Evolutionary conservation across 1,140 invertebrate species (phyloP).

Genomic region (Matsumurasca onukii): DNA sequence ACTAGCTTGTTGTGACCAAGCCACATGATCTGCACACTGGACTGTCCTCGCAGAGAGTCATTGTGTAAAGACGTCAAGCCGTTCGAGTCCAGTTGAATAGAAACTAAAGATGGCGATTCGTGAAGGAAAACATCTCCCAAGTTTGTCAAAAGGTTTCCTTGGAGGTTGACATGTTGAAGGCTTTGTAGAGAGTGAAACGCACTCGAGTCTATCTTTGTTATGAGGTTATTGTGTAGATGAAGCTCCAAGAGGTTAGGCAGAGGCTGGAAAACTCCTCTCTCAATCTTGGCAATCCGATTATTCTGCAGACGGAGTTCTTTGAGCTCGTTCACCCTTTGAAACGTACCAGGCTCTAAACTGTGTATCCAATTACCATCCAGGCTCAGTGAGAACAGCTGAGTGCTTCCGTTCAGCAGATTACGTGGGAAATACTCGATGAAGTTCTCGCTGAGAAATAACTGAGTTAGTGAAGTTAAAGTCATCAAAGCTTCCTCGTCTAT

Average conservation of each 20-base stretch:
- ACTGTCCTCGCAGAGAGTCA: constrained; percentile 74
- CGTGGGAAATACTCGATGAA: constrained; percentile 75
- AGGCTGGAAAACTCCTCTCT: constrained; percentile 76
- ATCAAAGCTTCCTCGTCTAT: constrained; percentile 73
- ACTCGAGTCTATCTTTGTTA: constrained; percentile 77
- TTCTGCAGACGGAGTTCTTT: constrained; percentile 84
- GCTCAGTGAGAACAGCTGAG: constrained; percentile 77
- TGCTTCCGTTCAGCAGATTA: constrained; percentile 70
- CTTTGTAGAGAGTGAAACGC: constrained; percentile 77
- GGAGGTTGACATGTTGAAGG: constrained; percentile 86
- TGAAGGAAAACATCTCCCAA: constrained; percentile 81
- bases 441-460: constrained; percentile 84
- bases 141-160: constrained; percentile 73
- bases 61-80: constrained; percentile 73
- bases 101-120: constrained; percentile 71
- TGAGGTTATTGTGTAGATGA: constrained; percentile 84
- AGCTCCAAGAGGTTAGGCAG: constrained; percentile 77
- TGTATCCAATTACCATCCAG: constrained; percentile 88
- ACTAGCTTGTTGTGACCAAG: constrained; percentile 77
- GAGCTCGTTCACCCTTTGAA: constrained; percentile 69
- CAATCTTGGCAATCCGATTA: constrained; percentile 74
- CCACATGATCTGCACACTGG: constrained; percentile 83
- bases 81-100: constrained; percentile 85
- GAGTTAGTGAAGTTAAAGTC: constrained; percentile 70
- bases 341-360: constrained; percentile 76